phyloP scores from a whole-genome alignment of 1,140 invertebrate genomes.

The Subanguina moxae region DNA sequence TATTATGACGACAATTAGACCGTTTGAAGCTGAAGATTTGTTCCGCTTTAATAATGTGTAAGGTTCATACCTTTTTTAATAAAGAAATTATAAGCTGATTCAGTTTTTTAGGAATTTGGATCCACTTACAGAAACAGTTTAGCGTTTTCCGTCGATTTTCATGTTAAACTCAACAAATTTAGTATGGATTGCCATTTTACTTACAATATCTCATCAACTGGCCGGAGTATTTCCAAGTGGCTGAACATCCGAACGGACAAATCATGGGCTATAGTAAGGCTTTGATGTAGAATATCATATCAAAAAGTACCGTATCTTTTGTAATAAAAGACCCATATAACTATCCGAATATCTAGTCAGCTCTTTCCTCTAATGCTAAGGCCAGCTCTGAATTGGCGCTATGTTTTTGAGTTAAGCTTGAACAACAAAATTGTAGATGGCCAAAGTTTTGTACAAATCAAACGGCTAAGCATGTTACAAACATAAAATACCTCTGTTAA shows the following conservation, averaged over 20 bases:
- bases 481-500: too few relatives aligned
- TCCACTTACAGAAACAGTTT: slow-evolving; percentile 85
- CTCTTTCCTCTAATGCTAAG: too few relatives aligned
- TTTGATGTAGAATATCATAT: too few relatives aligned
- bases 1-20: slow-evolving; percentile 33
- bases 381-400: too few relatives aligned
- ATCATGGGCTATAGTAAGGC: slow-evolving; percentile 98
- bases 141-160: slow-evolving; percentile 34
- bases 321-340: too few relatives aligned
- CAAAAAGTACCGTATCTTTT: too few relatives aligned
- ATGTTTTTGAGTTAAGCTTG: too few relatives aligned
- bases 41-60: slow-evolving; percentile 37
- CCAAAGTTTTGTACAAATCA: background rate
- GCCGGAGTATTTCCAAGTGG: slow-evolving; percentile 98
- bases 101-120: slow-evolving; percentile 77
- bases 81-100: slow-evolving; percentile 7
- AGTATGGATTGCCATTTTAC: slow-evolving; percentile 93
- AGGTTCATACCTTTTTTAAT: slow-evolving; percentile 19
- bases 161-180: slow-evolving; percentile 41
- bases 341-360: too few relatives aligned
- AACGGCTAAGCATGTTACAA: too few relatives aligned
- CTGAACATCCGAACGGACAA: slow-evolving; percentile 85
- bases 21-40: slow-evolving; percentile 35
- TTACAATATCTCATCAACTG: slow-evolving; percentile 94
- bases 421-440: background rate